Percentiles rank a stretch among this genome's conserved stretches.
Conservation (phyloP, 2,888 invertebrate species). For the Anoplius nigerrimus region DNA sequence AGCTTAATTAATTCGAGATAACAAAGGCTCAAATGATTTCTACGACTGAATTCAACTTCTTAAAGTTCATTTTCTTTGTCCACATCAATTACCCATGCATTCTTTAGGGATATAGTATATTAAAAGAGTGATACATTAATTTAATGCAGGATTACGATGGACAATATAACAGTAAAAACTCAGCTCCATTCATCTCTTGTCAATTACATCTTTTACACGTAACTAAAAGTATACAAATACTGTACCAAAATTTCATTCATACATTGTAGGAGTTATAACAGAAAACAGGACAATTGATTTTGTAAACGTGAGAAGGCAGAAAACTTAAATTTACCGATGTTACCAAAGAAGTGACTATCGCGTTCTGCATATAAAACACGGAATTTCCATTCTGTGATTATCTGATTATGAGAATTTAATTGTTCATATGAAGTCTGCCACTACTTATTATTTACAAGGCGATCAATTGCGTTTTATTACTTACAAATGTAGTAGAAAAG, state of each 20-base stretch:
- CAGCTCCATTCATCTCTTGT: slow-evolving; percentile 40
- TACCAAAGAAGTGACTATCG: slow-evolving; percentile 15
- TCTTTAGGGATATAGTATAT: not conserved
- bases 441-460: slow-evolving; percentile 64
- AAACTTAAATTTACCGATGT: slow-evolving; percentile 29
- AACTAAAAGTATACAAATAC: slow-evolving; percentile 50
- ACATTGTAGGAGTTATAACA: slow-evolving; percentile 15
- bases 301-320: slow-evolving; percentile 21
- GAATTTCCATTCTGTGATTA: slow-evolving; percentile 2
- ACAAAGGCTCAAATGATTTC: slow-evolving; percentile 2
- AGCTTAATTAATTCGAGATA: not conserved
- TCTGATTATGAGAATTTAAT: slow-evolving; percentile 43
- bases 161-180: slow-evolving; percentile 46
- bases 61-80: not conserved
- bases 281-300: slow-evolving; percentile 21
- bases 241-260: slow-evolving; percentile 31
- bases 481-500: slow-evolving; percentile 60
- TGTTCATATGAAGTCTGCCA: slow-evolving; percentile 43
- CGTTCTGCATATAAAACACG: too few relatives aligned
- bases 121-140: not conserved
- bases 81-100: not conserved
- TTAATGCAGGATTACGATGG: not conserved
- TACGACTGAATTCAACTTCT: not conserved
- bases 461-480: slow-evolving; percentile 50
- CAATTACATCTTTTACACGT: slow-evolving; percentile 40